phyloP scores from a whole-genome alignment of 2,797 vertebrate species.

The Acrocephalus scirpaceus region DNA sequence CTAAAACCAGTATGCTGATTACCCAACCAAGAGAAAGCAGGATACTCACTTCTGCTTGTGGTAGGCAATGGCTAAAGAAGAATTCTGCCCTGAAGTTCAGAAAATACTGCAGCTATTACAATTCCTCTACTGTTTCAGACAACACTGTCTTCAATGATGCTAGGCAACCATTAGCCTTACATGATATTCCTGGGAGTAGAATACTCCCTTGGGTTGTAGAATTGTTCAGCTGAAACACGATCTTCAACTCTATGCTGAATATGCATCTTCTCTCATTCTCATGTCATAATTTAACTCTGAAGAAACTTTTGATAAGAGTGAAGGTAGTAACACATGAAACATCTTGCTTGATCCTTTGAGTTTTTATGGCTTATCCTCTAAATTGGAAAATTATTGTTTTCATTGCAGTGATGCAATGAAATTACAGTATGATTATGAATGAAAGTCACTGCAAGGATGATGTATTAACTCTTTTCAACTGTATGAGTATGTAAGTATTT shows the following conservation, averaged over 20 bases:
- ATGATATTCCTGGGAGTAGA: background rate
- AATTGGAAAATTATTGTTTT: background rate
- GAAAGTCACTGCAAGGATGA: background rate
- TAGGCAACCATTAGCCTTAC: background rate
- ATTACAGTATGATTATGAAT: background rate
- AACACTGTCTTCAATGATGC: background rate
- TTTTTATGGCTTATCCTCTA: background rate
- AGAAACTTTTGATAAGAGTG: background rate
- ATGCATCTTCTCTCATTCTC: background rate
- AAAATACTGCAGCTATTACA: background rate
- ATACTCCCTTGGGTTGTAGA: background rate
- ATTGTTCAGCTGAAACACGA: background rate
- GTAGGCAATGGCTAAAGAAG: background rate
- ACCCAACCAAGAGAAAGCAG: background rate
- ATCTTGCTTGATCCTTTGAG: background rate
- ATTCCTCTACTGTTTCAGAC: background rate
- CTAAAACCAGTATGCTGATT: background rate
- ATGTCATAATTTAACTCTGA: background rate
- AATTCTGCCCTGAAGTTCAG: background rate
- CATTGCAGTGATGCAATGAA: background rate
- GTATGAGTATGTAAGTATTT: background rate
- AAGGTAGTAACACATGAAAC: background rate
- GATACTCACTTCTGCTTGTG: fast-evolving
- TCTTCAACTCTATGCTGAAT: background rate
- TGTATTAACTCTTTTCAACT: background rate